Evolutionary conservation across 2,888 invertebrate genomes (phyloP), one percentile per base, ranked within the genome.

Genomic region (Cephus spinipes): DNA sequence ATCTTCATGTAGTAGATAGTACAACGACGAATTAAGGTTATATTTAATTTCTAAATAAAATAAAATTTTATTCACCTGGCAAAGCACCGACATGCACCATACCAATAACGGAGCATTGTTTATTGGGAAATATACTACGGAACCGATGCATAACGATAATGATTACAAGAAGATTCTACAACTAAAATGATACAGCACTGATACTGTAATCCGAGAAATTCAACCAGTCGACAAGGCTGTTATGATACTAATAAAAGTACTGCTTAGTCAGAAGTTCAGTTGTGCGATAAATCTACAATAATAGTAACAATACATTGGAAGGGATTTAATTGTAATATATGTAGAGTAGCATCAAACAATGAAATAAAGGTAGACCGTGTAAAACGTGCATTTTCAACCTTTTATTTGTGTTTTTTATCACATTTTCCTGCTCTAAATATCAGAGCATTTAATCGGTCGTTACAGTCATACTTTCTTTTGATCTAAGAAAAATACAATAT

Each of bases 81-180:
- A 95, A 91, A 73, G 95, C 94, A 83, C 92, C 92, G 2, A 95
- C 92, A 88, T 96, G 96, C 77, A 96, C 92, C 96, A 96, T 96
- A 77, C 95, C 96, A 85, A 96, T 94, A 68, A 95, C 89, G 79
- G 93, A 93, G 86, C 92, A 93, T 81, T 87, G 88, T 76, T 89
- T 88, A 75, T 91, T 90, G 3, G 87, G 88, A 84, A 94, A 94
- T 73, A 93, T 74, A 78, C 90, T 86, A 23, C 87, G 76, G 83
- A 93, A 93, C n/a, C 90, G 86, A 30, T 90, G 86, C 93, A 93
- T 93, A 4, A 68, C 76, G 73, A 31, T 12, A 68, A 73, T n/a
- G 33, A 73, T 40, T 23, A 34, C 12, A 73, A 12, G 3, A 1
- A 40, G 4, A 40, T 15, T 40, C 15, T 23, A 40, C 6, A 23